Base-by-base conservation (phyloP, 2,113 vertebrate species). In the Hepsetus odoe region DNA sequence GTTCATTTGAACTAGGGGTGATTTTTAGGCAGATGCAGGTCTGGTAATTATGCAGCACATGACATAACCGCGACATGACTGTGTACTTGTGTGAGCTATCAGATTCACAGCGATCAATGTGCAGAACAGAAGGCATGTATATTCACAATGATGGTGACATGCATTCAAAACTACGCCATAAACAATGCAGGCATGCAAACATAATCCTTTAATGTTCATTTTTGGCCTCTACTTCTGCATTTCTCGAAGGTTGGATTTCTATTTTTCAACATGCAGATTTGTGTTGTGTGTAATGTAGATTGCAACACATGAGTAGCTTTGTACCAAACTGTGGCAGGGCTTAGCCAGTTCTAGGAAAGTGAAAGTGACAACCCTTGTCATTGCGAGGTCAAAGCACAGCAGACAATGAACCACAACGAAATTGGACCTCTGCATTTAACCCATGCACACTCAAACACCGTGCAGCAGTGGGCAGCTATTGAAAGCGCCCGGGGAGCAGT, bases 161-260 rank as follows among this genome's bases (percentile, higher is more conserved):
- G 76, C 76, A 46, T 70, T 70, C 35, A 72, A 49, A 78, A 46
- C 38, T 70, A 46, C 38, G 24, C 62, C n/a, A 55, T 32, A 76
- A 67, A 67, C 20, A 33, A 32, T 20, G 32, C 22, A 44, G 66
- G 68, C 55, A 79, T 26, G 68, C 55, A 70, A 61, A 51, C 38
- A 44, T 35, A 20, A 14, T n/a, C 18, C 9, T 38, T 35, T 7
- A 35, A 3, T 65, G 33, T 33, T n/a, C 11, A n/a, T 35, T 62
- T 62, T 62, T 35, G 7, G 7, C 16, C 59, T 20, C 14, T 62
- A 1, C 7, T 62, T 62, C 18, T n/a, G n/a, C n/a, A n/a, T n/a
- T n/a, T n/a, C 20, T 32, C 2, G 13, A 46, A 12, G 2, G 9
- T 61, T 14, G 28, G 2, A 8, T 2, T 30, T 61, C 13, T 4